Base-by-base conservation (phyloP, 2,113 vertebrate genomes). In the Psettodes erumei region DNA sequence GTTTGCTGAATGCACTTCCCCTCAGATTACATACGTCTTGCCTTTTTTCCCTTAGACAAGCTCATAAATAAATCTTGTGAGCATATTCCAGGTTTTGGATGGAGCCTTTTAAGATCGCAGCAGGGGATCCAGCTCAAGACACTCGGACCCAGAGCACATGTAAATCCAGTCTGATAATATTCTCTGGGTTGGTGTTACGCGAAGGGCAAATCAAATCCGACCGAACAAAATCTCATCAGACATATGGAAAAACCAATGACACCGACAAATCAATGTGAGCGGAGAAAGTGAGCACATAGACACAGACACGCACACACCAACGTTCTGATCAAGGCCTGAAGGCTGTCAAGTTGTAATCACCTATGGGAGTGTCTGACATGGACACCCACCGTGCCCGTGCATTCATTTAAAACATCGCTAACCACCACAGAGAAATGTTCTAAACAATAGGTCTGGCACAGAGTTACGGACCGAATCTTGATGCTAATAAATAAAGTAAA, bases 401-500 rank as follows among this genome's bases (percentile, higher is more conserved):
- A 64, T 79, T 75, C 19, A 25, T 71, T 73, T 77, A 64, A 86
- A 76, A 55, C 28, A 38, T 50, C 21, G 30, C 71, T 23, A n/a
- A 47, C 47, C 50, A 48, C 81, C 18, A 72, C 75, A 72, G 60
- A 76, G 71, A 21, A 48, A 53, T 43, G 75, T 25, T 48, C 65
- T 2, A 74, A 79, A 90, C 84, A 86, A 75, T 37, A 54, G 65
- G 11, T 69, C 65, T 81, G 79, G 77, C 79, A 51, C 51, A 73
- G 75, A 27, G 28, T 71, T 76, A 79, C 79, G 82, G 79, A 79
- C 77, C 42, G 77, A 86, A 90, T 92, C 70, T 80, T 54, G 67
- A 84, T 66, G 71, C 68, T 90, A 86, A 92, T 92, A 91, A 93
- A 91, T 93, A 90, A 94, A 91, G 80, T 90, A 92, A 92, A 90